These are phyloP conservation scores for Toxonevra muliebris DNA, from an alignment of 2,888 invertebrate species.

Conservation along the genomic window DNA sequence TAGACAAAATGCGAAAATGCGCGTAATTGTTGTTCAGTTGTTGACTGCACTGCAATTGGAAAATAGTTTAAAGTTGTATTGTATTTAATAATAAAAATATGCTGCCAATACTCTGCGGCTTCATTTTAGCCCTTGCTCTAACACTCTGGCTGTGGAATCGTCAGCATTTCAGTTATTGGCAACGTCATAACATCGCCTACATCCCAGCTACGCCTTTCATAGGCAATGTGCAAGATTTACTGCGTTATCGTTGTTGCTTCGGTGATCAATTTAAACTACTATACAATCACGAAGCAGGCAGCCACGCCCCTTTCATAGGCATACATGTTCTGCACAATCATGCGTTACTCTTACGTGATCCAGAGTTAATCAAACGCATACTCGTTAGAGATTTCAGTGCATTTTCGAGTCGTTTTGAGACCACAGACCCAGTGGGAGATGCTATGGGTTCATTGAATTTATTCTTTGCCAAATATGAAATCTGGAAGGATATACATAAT, in stretches of 20 bases:
- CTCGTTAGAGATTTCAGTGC: conserved; percentile 64
- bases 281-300: conserved; percentile 48
- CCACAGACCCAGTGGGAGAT: conserved; percentile 56
- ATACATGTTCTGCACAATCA: conserved; percentile 65
- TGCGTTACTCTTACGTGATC: conserved; percentile 62
- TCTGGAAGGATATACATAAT: conserved; percentile 62
- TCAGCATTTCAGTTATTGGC: conserved; percentile 52
- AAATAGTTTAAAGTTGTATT: too few relatives aligned
- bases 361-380: conserved; percentile 64
- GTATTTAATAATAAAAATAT: neutral
- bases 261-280: conserved; percentile 57
- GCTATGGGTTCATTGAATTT: conserved; percentile 63
- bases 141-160: conserved; percentile 55
- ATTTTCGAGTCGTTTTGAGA: conserved; percentile 57
- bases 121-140: neutral
- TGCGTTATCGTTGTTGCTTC: conserved; percentile 53
- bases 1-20: too few relatives aligned
- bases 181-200: conserved; percentile 52
- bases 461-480: conserved; percentile 63
- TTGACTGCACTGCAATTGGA: too few relatives aligned
- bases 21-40: too few relatives aligned
- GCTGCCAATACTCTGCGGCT: neutral
- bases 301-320: conserved; percentile 54
- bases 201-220: conserved; percentile 58
- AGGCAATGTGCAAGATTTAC: conserved; percentile 62